phyloP scores from a whole-genome alignment of 2,888 invertebrate genomes.

The Pterostichus madidus region DNA sequence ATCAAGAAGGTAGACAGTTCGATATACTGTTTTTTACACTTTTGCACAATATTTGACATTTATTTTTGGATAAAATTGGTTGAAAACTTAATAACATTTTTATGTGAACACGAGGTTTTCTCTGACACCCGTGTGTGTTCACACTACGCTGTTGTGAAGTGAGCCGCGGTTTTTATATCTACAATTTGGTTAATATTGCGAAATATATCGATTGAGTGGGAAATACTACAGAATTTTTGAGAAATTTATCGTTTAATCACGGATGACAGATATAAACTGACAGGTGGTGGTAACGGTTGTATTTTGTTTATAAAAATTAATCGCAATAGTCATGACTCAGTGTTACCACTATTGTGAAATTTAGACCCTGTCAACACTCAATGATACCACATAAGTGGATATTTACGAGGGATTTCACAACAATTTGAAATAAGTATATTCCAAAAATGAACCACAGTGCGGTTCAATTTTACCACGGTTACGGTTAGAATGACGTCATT shows the following conservation, averaged over 20 bases:
- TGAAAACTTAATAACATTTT: slow-evolving; percentile 89
- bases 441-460: too few species aligned
- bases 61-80: slow-evolving; percentile 85
- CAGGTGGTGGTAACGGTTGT: too few species aligned
- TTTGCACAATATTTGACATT: slow-evolving; percentile 85
- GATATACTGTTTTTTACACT: slow-evolving; percentile 85
- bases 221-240: too few species aligned
- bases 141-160: slow-evolving; percentile 41
- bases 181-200: background rate
- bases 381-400: too few species aligned
- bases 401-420: too few species aligned
- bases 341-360: slow-evolving; percentile 12
- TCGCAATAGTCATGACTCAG: background rate
- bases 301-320: slow-evolving; percentile 7
- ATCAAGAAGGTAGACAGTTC: slow-evolving; percentile 91
- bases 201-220: slow-evolving; percentile 6
- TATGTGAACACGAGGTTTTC: slow-evolving; percentile 61
- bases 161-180: slow-evolving; percentile 31
- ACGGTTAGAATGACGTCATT: too few species aligned
- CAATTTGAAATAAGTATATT: too few species aligned
- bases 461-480: too few species aligned
- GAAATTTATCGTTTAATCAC: background rate
- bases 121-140: slow-evolving; percentile 23
- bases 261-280: slow-evolving; percentile 2
- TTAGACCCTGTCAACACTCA: too few species aligned